These are phyloP conservation scores for Drosophila mayaguana DNA, from an alignment of 2,888 invertebrate species.

Conservation along the genomic window DNA sequence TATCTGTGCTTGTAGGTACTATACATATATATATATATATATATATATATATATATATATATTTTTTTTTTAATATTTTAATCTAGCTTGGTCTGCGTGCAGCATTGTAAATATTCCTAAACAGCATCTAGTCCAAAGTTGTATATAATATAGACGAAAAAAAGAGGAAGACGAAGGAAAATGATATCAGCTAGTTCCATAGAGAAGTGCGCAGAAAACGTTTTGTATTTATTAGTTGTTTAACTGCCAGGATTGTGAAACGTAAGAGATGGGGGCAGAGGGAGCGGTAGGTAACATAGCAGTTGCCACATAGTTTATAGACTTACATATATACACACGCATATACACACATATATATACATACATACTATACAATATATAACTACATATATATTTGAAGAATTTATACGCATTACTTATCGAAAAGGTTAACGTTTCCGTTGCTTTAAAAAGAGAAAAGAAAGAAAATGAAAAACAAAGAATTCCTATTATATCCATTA, in stretches of 20 bases:
- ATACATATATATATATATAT: not conserved
- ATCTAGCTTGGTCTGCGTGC: conserved; percentile 30
- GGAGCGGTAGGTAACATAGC: conserved; percentile 4
- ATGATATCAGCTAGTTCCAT: conserved; percentile 4
- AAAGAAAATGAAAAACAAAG: conserved; percentile 49
- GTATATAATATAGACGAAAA: conserved; percentile 49
- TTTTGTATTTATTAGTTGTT: conserved; percentile 49
- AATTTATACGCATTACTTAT: conserved; percentile 25
- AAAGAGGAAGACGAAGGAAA: not conserved
- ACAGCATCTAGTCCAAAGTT: conserved; percentile 78
- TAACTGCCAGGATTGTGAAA: conserved; percentile 27
- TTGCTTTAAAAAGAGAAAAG: conserved; percentile 52
- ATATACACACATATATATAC: not conserved
- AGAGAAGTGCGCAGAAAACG: conserved; percentile 23
- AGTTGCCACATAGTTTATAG: conserved; percentile 34
- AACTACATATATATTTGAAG: not conserved
- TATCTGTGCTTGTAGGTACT: not conserved
- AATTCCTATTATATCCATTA: conserved; percentile 61
- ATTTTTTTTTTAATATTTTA: not conserved
- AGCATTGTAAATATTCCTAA: conserved; percentile 65
- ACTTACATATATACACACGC: conserved; percentile 34
- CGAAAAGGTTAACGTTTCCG: conserved; percentile 44
- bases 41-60: not conserved
- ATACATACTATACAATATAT: too few relatives aligned
- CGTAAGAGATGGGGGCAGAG: not conserved